Base-by-base conservation (phyloP, 1,140 invertebrate genomes). In the Pachyrhynchus sulphureomaculatus region DNA sequence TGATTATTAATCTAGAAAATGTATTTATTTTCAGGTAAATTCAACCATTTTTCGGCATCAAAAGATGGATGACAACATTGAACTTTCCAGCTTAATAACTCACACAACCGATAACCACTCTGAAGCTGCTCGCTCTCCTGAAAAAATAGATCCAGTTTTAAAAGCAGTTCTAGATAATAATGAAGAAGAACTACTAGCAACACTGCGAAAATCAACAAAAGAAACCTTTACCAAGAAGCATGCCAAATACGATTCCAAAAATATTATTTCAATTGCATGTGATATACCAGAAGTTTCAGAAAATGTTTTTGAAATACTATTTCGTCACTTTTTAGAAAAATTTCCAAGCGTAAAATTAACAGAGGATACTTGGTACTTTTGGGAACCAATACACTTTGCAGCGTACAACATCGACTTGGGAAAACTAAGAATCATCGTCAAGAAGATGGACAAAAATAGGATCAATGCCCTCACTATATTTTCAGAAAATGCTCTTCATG, bases 401-500 rank as follows among this genome's bases (percentile, higher is more conserved):
- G 65, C 65, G 6, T 51, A 47, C 32, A 34, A 21, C 5, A 18
- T 42, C 2, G 15, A 67, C 34, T 5, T 23, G 0, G 52, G 29
- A 17, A 66, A 67, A 45, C 39, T 67, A 1, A 23, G 51, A 4
- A 32, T 34, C 2, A 58, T 66, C 2, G 23, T 51, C 1, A 21
- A 52, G 5, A 37, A 33, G 5, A 34, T 58, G 20, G 34, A 44
- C 13, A 33, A 37, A 44, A 9, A 33, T 20, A 49, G 13, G 15
- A 26, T 64, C 0, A 67, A 68, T 37, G 39, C 34, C 21, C 32
- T 64, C 6, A 54, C 67, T 0, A 42, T 61, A 5, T 57, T 68
- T 24, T 68, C 65, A 10, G 67, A 68, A 41, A 68, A 68, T 17
- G 61, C 67, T 1, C 44, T 68, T 18, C 67, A 68, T 17, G 62